phyloP scores from a whole-genome alignment of 2,113 vertebrate genomes.

The Poecilia latipinna region DNA sequence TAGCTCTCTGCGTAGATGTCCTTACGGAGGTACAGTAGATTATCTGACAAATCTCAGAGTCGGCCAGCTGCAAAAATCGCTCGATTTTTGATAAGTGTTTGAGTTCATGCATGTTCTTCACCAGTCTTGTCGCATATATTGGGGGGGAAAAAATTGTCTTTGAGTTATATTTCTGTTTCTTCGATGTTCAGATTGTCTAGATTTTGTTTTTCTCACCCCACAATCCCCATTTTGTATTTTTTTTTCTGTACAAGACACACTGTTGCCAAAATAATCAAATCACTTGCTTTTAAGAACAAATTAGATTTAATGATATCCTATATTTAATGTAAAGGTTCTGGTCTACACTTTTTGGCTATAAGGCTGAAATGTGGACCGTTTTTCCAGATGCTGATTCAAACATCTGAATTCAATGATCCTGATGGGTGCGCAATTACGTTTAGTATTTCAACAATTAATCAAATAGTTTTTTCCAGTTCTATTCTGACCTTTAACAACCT shows the following conservation, averaged over 20 bases:
- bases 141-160: background rate
- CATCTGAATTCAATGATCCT: background rate
- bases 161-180: background rate
- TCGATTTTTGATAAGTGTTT: constrained; percentile 47
- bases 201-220: too few species aligned
- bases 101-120: constrained; percentile 47
- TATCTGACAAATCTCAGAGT: constrained; percentile 1
- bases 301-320: too few species aligned
- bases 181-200: background rate
- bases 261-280: too few species aligned
- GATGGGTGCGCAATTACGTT: background rate
- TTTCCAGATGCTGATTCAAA: too few species aligned
- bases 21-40: constrained; percentile 73
- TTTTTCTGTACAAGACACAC: too few species aligned
- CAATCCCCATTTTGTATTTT: too few species aligned
- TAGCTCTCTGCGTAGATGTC: constrained; percentile 74
- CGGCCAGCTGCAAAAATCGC: constrained; percentile 18
- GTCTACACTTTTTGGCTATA: too few species aligned
- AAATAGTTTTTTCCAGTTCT: background rate
- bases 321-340: too few species aligned
- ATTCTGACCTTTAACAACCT: background rate
- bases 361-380: too few species aligned
- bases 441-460: background rate
- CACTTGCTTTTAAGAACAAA: too few species aligned
- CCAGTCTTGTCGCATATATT: constrained; percentile 31